Evolutionary conservation across 2,888 invertebrate species (phyloP).

Genomic region (Tubulanus polymorphus): DNA sequence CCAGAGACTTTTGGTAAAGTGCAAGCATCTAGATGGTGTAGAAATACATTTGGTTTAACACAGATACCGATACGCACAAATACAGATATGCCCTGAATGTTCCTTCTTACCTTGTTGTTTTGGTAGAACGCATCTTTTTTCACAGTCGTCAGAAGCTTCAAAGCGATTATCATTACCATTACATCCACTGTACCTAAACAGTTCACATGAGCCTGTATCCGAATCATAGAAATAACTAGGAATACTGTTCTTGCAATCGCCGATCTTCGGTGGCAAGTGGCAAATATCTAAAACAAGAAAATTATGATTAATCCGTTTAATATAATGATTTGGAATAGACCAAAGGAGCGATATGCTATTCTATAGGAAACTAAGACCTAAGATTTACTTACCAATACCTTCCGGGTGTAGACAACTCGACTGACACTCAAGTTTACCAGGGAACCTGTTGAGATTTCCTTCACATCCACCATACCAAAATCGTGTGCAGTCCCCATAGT

Average conservation of each 20-base stretch:
- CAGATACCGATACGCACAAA: neutral
- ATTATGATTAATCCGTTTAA: too few species aligned
- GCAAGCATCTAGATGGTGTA: neutral
- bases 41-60: neutral
- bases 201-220: slow-evolving; percentile 67
- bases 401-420: slow-evolving; percentile 70
- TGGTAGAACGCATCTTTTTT: slow-evolving; percentile 22
- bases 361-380: too few species aligned
- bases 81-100: neutral
- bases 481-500: slow-evolving; percentile 64
- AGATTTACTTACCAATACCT: slow-evolving; percentile 63
- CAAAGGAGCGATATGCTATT: too few species aligned
- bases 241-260: slow-evolving; percentile 30
- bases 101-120: neutral
- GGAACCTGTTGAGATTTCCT: slow-evolving; percentile 60
- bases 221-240: slow-evolving; percentile 61
- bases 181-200: slow-evolving; percentile 79
- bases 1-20: neutral
- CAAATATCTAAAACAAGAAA: slow-evolving; percentile 22
- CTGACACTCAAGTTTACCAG: slow-evolving; percentile 76
- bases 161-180: slow-evolving; percentile 68
- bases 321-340: too few species aligned
- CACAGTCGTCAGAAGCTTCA: slow-evolving; percentile 25
- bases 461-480: slow-evolving; percentile 65
- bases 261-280: slow-evolving; percentile 25